These are phyloP conservation scores for Tyto alba DNA, from an alignment of 2,113 vertebrate genomes.

Conservation along the genomic window DNA sequence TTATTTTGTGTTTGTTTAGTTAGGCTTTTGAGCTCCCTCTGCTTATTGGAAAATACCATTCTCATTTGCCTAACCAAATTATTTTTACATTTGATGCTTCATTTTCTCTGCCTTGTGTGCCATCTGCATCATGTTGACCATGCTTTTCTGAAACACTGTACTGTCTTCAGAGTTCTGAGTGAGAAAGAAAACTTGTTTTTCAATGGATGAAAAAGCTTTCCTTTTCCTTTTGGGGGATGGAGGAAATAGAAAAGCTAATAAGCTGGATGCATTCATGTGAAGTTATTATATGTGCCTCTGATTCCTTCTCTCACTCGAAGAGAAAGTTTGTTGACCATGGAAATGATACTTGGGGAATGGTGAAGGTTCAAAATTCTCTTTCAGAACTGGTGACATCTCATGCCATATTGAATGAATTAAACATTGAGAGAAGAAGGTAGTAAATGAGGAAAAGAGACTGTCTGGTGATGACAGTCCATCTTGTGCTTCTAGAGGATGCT, in stretches of 20 bases:
- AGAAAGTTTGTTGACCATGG: neutral
- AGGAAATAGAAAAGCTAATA: neutral
- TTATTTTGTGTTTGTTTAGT: neutral
- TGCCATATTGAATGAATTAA: neutral
- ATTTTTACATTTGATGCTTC: slow-evolving; percentile 9
- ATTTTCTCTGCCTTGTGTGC: neutral
- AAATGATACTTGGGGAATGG: neutral
- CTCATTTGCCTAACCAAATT: slow-evolving; percentile 14
- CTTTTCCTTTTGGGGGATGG: neutral
- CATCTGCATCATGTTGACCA: slow-evolving; percentile 7
- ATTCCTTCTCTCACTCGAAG: neutral
- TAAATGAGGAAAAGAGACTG: neutral
- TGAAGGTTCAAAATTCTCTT: neutral
- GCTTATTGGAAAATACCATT: neutral
- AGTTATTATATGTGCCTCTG: neutral
- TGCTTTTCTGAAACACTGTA: neutral
- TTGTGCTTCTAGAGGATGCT: neutral
- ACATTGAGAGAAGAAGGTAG: neutral
- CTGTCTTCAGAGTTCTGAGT: neutral
- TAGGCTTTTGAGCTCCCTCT: neutral
- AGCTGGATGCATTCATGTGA: neutral
- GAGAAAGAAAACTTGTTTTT: neutral
- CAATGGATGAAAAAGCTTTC: neutral
- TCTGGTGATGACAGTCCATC: neutral
- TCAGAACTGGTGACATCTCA: neutral